These are phyloP conservation scores for Mnemiopsis leidyi DNA, from an alignment of 37 sponge, comb jelly and placozoan genomes.

Conservation along the genomic window DNA sequence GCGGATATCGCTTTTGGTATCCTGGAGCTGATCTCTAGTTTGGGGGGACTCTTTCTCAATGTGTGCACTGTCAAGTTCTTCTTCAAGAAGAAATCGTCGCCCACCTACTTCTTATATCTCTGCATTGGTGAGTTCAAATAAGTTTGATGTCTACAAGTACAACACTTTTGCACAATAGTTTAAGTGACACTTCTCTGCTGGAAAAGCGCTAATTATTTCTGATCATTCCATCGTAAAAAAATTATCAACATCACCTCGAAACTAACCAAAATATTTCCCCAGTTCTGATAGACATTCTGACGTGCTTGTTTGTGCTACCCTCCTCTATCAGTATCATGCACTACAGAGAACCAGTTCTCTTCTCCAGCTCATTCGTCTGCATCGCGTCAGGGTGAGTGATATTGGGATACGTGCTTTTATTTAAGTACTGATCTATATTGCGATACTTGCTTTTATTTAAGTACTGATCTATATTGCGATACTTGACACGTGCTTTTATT, in stretches of 20 bases:
- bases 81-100: constrained; percentile 17
- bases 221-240: no score
- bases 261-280: no score
- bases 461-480: no score
- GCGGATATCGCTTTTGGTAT: neutral
- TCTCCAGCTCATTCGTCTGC: neutral
- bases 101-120: constrained; percentile 48
- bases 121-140: neutral
- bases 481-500: no score
- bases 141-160: no score
- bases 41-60: constrained; percentile 1
- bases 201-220: no score
- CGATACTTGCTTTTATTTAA: no score
- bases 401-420: no score
- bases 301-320: neutral
- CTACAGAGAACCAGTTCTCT: neutral
- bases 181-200: no score
- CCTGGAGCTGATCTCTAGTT: neutral
- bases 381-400: constrained; percentile 21
- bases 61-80: neutral
- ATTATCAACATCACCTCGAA: no score
- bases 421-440: no score
- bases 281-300: constrained; percentile 42
- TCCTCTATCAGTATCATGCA: constrained; percentile 7
- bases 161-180: no score